Evolutionary conservation across 2,888 invertebrate species (phyloP).

Genomic region (Drosophila nigricruria): DNA sequence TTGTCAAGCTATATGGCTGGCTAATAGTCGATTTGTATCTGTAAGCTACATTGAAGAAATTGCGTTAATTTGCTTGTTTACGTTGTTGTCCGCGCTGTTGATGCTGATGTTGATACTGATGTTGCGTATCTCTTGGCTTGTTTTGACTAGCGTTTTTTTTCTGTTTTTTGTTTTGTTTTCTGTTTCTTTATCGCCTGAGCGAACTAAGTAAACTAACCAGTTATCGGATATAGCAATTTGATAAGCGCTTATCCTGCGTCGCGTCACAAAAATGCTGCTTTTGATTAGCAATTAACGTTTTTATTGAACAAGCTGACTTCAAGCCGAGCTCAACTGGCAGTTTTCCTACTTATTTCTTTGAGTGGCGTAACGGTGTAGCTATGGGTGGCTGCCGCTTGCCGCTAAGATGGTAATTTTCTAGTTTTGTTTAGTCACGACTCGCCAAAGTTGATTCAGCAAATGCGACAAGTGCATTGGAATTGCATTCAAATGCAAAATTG

Average conservation of each 20-base stretch:
- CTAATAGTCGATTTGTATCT: slow-evolving; percentile 57
- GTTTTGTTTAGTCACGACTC: slow-evolving; percentile 9
- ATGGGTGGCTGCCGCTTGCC: slow-evolving; percentile 13
- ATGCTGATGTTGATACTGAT: slow-evolving; percentile 21
- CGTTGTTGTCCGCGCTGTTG: slow-evolving; percentile 50
- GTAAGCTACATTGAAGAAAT: slow-evolving; percentile 52
- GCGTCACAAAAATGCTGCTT: slow-evolving; percentile 73
- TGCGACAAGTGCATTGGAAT: slow-evolving; percentile 11
- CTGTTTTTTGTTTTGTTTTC: slow-evolving; percentile 48
- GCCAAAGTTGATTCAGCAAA: not conserved
- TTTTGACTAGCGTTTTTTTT: slow-evolving; percentile 21
- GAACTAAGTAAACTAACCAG: slow-evolving; percentile 60
- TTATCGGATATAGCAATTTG: slow-evolving; percentile 60
- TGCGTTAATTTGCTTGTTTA: slow-evolving; percentile 78
- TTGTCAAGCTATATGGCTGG: slow-evolving; percentile 32
- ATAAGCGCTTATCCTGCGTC: slow-evolving; percentile 76
- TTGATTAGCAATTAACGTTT: slow-evolving; percentile 77
- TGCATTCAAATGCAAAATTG: not conserved
- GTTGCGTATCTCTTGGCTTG: slow-evolving; percentile 50
- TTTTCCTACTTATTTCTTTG: slow-evolving; percentile 22
- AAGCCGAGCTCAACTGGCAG: slow-evolving; percentile 53
- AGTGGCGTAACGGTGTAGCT: slow-evolving; percentile 41
- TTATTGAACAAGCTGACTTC: slow-evolving; percentile 71
- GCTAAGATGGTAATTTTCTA: slow-evolving; percentile 3
- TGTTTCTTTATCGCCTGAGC: slow-evolving; percentile 66